Evolutionary conservation across 2,888 invertebrate genomes (phyloP).

Genomic region (Netelia virgata): DNA sequence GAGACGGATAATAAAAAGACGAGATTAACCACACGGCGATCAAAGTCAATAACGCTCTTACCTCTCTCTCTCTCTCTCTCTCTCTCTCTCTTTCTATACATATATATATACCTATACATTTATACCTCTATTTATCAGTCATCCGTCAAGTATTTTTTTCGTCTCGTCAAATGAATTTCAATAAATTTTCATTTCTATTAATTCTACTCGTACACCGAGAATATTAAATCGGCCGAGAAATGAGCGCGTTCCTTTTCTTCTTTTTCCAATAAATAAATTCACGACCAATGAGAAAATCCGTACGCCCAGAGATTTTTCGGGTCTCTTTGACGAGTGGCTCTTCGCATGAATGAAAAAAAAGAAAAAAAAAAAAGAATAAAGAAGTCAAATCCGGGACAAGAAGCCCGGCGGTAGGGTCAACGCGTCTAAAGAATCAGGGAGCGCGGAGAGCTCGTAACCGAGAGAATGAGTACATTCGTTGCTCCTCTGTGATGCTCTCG

Average conservation of each 20-base stretch:
- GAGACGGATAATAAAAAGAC: constrained; percentile 40
- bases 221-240: constrained; percentile 15
- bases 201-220: constrained; percentile 12
- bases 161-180: constrained; percentile 35
- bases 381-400: constrained; percentile 64
- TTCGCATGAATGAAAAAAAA: neutral
- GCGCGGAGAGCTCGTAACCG: neutral
- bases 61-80: neutral
- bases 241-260: neutral
- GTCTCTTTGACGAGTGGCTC: constrained; percentile 50
- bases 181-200: constrained; percentile 52
- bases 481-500: constrained; percentile 31
- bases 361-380: constrained; percentile 25
- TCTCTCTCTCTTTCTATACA: neutral
- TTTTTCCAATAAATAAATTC: constrained; percentile 15
- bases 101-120: constrained; percentile 21
- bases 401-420: constrained; percentile 65
- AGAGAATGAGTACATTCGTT: constrained; percentile 5
- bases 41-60: constrained; percentile 61
- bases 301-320: constrained; percentile 11
- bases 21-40: constrained; percentile 46
- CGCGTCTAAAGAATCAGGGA: constrained; percentile 65
- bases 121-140: constrained; percentile 31
- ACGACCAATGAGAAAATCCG: constrained; percentile 19
- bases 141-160: constrained; percentile 35